Conservation (phyloP, 30 jellyfish, hydroid and myxozoan species). For the Aurelia sp. region DNA sequence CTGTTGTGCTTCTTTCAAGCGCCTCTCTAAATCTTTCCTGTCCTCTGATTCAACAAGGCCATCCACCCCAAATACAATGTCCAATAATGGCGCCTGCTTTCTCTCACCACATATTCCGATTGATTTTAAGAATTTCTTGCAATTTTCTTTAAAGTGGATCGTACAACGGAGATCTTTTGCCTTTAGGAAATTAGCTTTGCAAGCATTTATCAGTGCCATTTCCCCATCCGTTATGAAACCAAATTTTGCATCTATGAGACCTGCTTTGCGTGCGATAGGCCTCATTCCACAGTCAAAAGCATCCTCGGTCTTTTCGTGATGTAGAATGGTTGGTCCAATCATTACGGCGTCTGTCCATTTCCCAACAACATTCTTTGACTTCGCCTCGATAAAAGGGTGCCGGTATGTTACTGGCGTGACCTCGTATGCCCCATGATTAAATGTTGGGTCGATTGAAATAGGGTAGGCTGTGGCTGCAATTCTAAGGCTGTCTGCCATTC, state of each 20-base stretch:
- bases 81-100: constrained; percentile 12
- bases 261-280: constrained; percentile 13
- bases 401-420: constrained; percentile 23
- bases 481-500: background rate
- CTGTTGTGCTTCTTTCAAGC: background rate
- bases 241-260: background rate
- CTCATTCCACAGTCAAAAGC: constrained; percentile 24
- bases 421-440: constrained; percentile 16
- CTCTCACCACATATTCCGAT: constrained; percentile 15
- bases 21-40: background rate
- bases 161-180: constrained; percentile 31
- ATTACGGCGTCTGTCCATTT: constrained; percentile 18
- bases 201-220: constrained; percentile 18
- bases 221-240: constrained; percentile 47
- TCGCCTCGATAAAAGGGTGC: constrained; percentile 9
- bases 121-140: constrained; percentile 36
- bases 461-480: constrained; percentile 9
- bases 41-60: constrained; percentile 24
- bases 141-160: constrained; percentile 17
- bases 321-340: constrained; percentile 25
- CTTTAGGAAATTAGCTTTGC: constrained; percentile 16
- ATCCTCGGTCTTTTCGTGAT: constrained; percentile 22
- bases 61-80: too few species aligned
- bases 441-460: constrained; percentile 20
- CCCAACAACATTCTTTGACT: background rate